Percentiles rank a stretch among this genome's conserved stretches.
Evolutionary conservation across 1,140 invertebrate genomes (phyloP).

Genomic region (Caerostris extrusa): DNA sequence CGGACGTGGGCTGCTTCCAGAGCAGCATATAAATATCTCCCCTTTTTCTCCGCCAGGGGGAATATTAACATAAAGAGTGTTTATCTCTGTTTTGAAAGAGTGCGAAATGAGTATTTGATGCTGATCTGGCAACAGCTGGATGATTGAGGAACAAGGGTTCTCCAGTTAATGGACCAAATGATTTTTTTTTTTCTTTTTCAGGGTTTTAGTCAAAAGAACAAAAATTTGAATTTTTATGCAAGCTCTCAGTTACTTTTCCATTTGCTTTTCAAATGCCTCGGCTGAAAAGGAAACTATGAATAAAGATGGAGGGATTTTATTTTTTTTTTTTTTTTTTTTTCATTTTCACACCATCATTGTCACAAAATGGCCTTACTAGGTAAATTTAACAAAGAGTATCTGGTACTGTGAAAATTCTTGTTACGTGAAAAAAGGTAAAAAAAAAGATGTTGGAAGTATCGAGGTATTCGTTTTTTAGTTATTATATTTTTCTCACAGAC

Average conservation of each 20-base stretch:
- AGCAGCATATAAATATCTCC: slow-evolving; percentile 45
- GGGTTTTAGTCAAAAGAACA: neutral
- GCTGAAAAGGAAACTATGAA: slow-evolving; percentile 50
- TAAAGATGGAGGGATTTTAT: slow-evolving; percentile 27
- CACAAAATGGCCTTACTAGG: neutral
- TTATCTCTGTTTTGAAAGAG: slow-evolving; percentile 60
- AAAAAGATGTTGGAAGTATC: too few relatives aligned
- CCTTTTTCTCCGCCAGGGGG: neutral
- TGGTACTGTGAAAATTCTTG: neutral
- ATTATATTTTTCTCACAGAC: too few relatives aligned
- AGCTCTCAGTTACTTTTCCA: slow-evolving; percentile 44
- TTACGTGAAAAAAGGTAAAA: too few relatives aligned
- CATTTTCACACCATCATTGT: neutral
- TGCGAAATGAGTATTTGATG: slow-evolving; percentile 63
- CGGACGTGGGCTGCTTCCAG: neutral
- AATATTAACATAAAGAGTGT: slow-evolving; percentile 69
- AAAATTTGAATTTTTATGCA: slow-evolving; percentile 58
- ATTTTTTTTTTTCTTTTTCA: neutral
- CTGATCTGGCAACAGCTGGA: slow-evolving; percentile 68
- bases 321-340: neutral
- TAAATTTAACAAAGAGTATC: neutral
- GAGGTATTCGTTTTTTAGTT: too few relatives aligned
- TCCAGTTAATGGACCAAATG: slow-evolving; percentile 13
- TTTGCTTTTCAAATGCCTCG: slow-evolving; percentile 42
- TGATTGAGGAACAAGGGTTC: slow-evolving; percentile 42